Percentiles rank a stretch among this genome's conserved stretches.
Conservation (phyloP, 1,140 invertebrate species). For the Drosophila nigrodunni region DNA sequence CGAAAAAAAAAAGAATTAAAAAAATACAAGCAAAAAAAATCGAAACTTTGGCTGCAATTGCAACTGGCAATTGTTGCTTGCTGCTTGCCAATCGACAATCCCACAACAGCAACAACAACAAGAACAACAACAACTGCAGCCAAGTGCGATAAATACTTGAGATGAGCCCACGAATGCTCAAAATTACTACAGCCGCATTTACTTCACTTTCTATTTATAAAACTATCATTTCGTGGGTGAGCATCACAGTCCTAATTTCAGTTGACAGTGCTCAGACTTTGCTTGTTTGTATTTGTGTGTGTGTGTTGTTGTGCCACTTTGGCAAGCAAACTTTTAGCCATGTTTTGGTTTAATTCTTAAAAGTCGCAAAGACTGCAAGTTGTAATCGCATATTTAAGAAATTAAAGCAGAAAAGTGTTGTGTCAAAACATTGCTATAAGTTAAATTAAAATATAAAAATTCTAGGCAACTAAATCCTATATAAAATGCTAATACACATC, state of each 20-base stretch:
- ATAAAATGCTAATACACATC: too few species aligned
- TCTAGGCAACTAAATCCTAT: too few species aligned
- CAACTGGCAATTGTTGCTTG: conserved; percentile 20
- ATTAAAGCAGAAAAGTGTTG: too few species aligned
- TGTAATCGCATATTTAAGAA: too few species aligned
- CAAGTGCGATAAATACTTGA: conserved; percentile 21
- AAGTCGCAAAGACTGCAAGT: not conserved
- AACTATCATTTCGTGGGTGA: conserved; percentile 19
- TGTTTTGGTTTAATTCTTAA: not conserved
- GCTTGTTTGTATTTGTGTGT: not conserved
- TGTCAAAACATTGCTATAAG: too few species aligned
- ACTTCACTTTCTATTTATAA: conserved; percentile 39
- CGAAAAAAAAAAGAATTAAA: conserved; percentile 22
- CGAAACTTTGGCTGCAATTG: conserved; percentile 37
- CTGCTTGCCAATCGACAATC: conserved; percentile 20
- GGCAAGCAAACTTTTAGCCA: not conserved
- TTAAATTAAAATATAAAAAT: too few species aligned
- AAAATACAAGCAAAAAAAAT: conserved; percentile 13
- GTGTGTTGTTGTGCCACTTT: conserved; percentile 16
- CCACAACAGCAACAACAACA: conserved; percentile 20
- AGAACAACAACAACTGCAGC: conserved; percentile 13
- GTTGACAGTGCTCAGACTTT: conserved; percentile 8
- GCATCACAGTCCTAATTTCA: conserved; percentile 26
- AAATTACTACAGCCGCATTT: conserved; percentile 27
- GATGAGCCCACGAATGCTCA: conserved; percentile 10